A percentile compares a stretch with the other conserved stretches of the same genome.
Evolutionary conservation across 2,888 invertebrate genomes (phyloP).

Genomic region (Hypselothyrea guttata): DNA sequence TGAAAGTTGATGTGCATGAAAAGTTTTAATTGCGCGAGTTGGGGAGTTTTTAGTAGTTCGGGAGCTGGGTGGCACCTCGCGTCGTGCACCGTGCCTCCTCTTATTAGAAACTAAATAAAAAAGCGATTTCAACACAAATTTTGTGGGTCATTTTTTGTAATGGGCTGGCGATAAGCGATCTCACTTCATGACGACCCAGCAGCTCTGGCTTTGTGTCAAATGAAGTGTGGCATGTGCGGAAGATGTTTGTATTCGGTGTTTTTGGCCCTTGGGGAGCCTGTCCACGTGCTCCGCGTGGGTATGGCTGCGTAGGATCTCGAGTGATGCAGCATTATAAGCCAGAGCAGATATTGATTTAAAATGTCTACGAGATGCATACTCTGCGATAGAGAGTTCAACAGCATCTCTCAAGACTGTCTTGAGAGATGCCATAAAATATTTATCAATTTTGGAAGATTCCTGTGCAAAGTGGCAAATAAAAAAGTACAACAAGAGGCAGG

Average conservation of each 20-base stretch:
- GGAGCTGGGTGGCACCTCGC: conserved; percentile 51
- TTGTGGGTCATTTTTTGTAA: conserved; percentile 67
- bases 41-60: conserved; percentile 1
- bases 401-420: too few species aligned
- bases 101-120: conserved; percentile 27
- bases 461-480: not conserved
- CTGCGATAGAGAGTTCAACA: not conserved
- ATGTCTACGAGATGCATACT: conserved; percentile 1
- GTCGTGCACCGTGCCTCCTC: conserved; percentile 10
- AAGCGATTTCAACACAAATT: conserved; percentile 47
- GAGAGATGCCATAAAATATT: too few species aligned
- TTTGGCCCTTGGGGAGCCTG: conserved; percentile 14
- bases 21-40: conserved; percentile 73
- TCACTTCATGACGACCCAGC: conserved; percentile 24
- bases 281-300: conserved; percentile 47
- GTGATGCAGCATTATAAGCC: conserved; percentile 39
- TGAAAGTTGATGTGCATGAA: conserved; percentile 77
- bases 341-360: conserved; percentile 13
- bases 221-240: conserved; percentile 68
- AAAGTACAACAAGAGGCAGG: conserved; percentile 1
- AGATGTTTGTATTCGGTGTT: conserved; percentile 26
- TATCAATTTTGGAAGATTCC: too few species aligned
- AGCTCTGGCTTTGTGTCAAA: conserved; percentile 43
- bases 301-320: conserved; percentile 36
- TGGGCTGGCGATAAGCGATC: conserved; percentile 61